phyloP scores from a whole-genome alignment of 2,113 vertebrate genomes.

The Lepus europaeus region DNA sequence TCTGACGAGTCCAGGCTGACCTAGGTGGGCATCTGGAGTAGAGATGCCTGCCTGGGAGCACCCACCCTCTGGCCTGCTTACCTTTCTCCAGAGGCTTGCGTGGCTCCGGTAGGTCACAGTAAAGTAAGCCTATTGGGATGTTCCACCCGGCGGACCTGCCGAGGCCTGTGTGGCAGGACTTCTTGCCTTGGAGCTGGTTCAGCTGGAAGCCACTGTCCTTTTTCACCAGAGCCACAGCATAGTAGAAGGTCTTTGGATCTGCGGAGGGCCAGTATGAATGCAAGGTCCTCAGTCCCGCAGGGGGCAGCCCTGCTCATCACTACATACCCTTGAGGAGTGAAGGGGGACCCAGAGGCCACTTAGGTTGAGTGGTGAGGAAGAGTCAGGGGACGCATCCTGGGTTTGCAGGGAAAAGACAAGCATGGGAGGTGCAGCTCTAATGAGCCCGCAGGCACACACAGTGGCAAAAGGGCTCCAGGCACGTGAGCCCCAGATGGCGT shows the following conservation, averaged over 20 bases:
- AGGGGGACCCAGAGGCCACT: not conserved
- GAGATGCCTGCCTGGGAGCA: not conserved
- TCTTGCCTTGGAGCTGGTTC: conserved; percentile 87
- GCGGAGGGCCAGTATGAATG: not conserved
- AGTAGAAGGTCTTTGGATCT: conserved; percentile 90
- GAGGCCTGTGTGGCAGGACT: conserved; percentile 93
- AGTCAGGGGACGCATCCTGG: not conserved
- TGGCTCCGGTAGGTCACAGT: conserved; percentile 68
- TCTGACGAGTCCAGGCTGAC: not conserved
- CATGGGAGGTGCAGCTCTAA: not conserved
- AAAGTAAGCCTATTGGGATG: conserved; percentile 91
- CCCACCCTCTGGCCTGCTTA: not conserved
- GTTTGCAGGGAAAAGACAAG: not conserved
- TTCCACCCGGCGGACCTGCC: conserved; percentile 93
- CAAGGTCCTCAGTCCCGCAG: not conserved
- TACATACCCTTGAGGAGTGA: not conserved
- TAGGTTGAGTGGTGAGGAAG: not conserved
- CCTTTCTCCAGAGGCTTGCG: conserved; percentile 86
- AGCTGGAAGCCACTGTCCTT: conserved; percentile 85
- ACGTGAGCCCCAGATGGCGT: accelerated
- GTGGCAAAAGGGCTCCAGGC: not conserved
- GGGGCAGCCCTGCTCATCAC: not conserved
- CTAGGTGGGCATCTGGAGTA: not conserved
- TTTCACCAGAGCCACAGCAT: conserved; percentile 92
- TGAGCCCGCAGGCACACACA: not conserved